Percentiles rank a stretch among this genome's conserved stretches.
phyloP scores from a whole-genome alignment of 2,797 vertebrate genomes.

The Melanotaenia trifasciata region DNA sequence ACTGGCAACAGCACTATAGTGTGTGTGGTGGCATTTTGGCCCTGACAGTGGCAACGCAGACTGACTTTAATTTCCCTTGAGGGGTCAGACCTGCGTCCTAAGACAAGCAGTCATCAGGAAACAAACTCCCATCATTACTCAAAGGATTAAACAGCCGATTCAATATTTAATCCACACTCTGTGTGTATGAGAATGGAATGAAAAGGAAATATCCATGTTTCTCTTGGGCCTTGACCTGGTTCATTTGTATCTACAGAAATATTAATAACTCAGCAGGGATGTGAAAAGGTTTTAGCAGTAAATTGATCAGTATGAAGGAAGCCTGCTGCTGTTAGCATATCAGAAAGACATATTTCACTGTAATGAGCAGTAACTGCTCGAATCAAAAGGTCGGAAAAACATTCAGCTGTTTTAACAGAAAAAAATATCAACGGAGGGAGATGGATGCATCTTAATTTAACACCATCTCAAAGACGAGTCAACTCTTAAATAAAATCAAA shows the following conservation, averaged over 20 bases:
- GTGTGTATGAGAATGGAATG: slow-evolving; percentile 21
- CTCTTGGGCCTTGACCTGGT: slow-evolving; percentile 44
- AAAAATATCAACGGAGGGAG: slow-evolving; percentile 31
- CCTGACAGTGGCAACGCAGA: slow-evolving; percentile 1
- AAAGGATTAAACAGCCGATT: slow-evolving; percentile 42
- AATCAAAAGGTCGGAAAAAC: slow-evolving; percentile 60
- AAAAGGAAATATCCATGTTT: slow-evolving; percentile 43
- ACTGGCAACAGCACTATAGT: background rate
- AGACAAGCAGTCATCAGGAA: slow-evolving; percentile 40
- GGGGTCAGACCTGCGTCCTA: slow-evolving; percentile 39
- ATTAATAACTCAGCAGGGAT: slow-evolving; percentile 60
- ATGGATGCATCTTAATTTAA: slow-evolving; percentile 44
- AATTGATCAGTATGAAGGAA: slow-evolving; percentile 50
- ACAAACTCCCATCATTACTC: slow-evolving; percentile 45
- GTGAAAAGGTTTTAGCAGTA: slow-evolving; percentile 39
- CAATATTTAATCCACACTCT: slow-evolving; percentile 44
- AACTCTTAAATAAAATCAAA: slow-evolving; percentile 21
- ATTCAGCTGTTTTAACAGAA: slow-evolving; percentile 49
- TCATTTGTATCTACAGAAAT: slow-evolving; percentile 63
- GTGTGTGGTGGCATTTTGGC: background rate
- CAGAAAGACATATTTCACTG: slow-evolving; percentile 56
- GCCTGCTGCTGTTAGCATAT: slow-evolving; percentile 52
- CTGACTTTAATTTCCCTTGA: slow-evolving; percentile 59
- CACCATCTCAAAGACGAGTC: slow-evolving; percentile 2
- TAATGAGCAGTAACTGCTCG: slow-evolving; percentile 56